Evolutionary conservation across 2,888 invertebrate genomes (phyloP), one percentile per base, ranked within the genome.

Genomic region (Ennomos quercinarius): DNA sequence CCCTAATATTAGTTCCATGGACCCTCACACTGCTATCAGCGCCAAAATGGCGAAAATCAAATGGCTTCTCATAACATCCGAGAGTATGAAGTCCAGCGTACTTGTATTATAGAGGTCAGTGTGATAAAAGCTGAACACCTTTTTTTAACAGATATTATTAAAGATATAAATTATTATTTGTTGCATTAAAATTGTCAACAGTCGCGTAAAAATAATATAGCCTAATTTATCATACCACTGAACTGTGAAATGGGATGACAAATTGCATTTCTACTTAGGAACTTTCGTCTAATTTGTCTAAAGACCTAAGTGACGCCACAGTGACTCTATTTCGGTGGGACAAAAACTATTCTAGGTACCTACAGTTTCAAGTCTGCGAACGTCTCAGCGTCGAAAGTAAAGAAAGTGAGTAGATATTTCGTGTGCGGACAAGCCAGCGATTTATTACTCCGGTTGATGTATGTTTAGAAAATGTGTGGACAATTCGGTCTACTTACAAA

Each of bases 311-410:
- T 48, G 52, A 47, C 51, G 42, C 36, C 27, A 11, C 27, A 17
- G 17, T 17, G 17, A 2, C 6, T 6, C 35, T 11, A 40, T 42
- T 42, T 52, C 49, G 38, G 27, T 36, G 13, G 39, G 17, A 47
- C 40, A 55, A 60, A 55, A 51, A 52, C 42, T 42, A 51, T 43
- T 48, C 55, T 61, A 55, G 51, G 39, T 51, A 6, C 3, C 27
- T 27, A 27, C 6, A 27, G 46, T 45, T 55, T 34, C 8, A n/a
- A 43, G 10, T 46, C 37, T 34, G 45, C 12, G 47, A n/a, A 45
- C 55, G 60, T 51, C 51, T 51, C 42, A 13, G 46, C 13, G 48
- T 50, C 55, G 60, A 55, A 56, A 61, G 60, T 44, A 38, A 59
- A 50, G 60, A 61, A 61, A 61, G 60, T 61, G 8, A 10, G 37